Evolutionary conservation across 1,140 invertebrate genomes (phyloP).

Genomic region (Cylas formicarius): DNA sequence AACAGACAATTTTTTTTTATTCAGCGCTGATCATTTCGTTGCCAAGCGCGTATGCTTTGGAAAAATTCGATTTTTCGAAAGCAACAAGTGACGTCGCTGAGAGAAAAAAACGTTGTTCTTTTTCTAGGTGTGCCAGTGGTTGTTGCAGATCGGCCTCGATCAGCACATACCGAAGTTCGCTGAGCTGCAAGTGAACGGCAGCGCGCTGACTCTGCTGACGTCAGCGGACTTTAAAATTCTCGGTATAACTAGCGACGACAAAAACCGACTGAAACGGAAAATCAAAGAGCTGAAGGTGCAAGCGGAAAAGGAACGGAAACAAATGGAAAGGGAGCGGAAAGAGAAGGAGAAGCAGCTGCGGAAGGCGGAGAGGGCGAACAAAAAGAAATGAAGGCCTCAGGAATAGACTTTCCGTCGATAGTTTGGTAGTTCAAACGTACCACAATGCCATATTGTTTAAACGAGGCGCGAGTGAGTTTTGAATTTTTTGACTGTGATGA

Average conservation of each 20-base stretch:
- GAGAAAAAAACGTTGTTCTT: conserved; percentile 1
- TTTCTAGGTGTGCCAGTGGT: conserved; percentile 75
- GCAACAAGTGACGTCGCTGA: background rate
- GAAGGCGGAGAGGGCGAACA: conserved; percentile 72
- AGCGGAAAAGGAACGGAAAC: conserved; percentile 71
- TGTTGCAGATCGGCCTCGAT: conserved; percentile 72
- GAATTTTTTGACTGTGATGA: too few relatives aligned
- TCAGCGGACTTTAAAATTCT: conserved; percentile 82
- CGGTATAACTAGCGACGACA: conserved; percentile 73
- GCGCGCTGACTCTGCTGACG: conserved; percentile 71
- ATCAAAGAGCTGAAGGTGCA: conserved; percentile 76
- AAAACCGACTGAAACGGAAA: conserved; percentile 76
- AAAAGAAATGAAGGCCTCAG: conserved; percentile 48
- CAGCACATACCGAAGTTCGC: conserved; percentile 77
- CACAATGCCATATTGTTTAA: too few relatives aligned
- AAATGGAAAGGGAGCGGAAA: conserved; percentile 65
- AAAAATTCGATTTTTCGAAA: too few relatives aligned
- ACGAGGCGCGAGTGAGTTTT: too few relatives aligned
- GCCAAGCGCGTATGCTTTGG: too few relatives aligned
- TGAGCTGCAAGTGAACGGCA: conserved; percentile 76
- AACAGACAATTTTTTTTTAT: too few relatives aligned
- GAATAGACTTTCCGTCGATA: background rate
- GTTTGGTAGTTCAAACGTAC: too few relatives aligned
- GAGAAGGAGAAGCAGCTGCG: conserved; percentile 66
- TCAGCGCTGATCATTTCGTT: too few relatives aligned